These are phyloP conservation scores for Acleris literana DNA, from an alignment of 2,888 invertebrate genomes.

Conservation along the genomic window DNA sequence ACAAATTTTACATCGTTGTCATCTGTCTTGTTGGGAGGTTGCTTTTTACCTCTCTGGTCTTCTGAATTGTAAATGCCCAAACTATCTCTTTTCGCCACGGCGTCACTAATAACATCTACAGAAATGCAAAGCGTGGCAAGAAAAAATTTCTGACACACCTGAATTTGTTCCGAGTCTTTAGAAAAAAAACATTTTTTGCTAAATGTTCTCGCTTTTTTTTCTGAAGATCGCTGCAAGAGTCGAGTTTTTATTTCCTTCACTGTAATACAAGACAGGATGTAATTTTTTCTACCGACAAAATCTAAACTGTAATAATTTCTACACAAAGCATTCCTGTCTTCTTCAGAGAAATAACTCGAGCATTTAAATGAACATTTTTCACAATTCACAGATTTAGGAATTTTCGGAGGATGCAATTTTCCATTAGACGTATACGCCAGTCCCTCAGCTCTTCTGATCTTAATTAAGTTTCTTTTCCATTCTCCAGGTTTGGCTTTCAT, in stretches of 20 bases:
- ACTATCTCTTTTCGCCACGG: constrained; percentile 33
- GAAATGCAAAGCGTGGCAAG: constrained; percentile 37
- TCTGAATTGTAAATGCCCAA: constrained; percentile 27
- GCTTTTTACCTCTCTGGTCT: constrained; percentile 41
- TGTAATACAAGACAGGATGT: constrained; percentile 14
- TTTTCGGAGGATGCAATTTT: constrained; percentile 8
- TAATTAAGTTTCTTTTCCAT: not conserved
- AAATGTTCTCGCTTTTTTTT: constrained; percentile 13
- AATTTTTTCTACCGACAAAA: not conserved
- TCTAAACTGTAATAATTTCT: not conserved
- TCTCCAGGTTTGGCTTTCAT: not conserved
- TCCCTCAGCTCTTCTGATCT: not conserved
- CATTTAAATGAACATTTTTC: constrained; percentile 31
- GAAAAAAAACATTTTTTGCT: constrained; percentile 36
- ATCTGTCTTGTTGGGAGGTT: constrained; percentile 36
- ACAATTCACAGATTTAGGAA: constrained; percentile 17
- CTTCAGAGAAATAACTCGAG: constrained; percentile 12
- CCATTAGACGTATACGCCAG: constrained; percentile 15
- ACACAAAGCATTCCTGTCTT: constrained; percentile 2
- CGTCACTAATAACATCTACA: constrained; percentile 35
- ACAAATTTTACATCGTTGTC: constrained; percentile 37
- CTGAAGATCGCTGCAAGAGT: constrained; percentile 12
- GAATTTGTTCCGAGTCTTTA: constrained; percentile 21
- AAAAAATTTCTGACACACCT: constrained; percentile 40
- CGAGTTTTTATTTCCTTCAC: constrained; percentile 11